These are phyloP conservation scores for Diacarnus erythraeanus DNA, from an alignment of 37 sponge, comb jelly and placozoan genomes.

Conservation along the genomic window DNA sequence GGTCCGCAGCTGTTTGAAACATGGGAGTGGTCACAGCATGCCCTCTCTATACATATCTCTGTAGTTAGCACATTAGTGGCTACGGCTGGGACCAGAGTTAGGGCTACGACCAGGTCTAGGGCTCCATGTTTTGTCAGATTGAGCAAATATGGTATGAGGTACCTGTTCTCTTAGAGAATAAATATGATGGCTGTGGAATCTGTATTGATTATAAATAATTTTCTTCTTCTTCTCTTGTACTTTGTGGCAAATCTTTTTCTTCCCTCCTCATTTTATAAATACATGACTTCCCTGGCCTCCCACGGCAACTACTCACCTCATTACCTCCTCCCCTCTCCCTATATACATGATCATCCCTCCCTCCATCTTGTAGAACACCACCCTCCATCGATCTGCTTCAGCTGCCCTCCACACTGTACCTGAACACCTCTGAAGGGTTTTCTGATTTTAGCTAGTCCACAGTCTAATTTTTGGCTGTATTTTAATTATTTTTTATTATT, in stretches of 20 bases:
- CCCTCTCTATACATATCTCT: no score
- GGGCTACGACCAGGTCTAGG: no score
- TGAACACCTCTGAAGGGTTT: background rate
- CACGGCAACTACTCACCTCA: background rate
- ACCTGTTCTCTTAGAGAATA: no score
- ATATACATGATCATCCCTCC: background rate
- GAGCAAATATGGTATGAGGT: no score
- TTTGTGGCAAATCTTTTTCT: background rate
- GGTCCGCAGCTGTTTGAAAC: no score
- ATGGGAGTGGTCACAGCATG: no score
- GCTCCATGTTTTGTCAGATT: no score
- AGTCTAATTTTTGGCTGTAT: background rate
- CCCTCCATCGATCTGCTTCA: slow-evolving; percentile 12
- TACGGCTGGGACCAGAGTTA: no score
- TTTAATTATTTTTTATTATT: no score
- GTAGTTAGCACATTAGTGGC: no score
- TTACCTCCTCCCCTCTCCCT: background rate
- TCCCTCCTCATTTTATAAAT: background rate
- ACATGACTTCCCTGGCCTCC: background rate
- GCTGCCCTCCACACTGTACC: slow-evolving; percentile 39
- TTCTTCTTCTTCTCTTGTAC: slow-evolving; percentile 3
- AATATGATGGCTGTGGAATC: no score
- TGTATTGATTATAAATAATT: background rate
- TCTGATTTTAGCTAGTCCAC: no score
- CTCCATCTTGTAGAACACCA: background rate